Evolutionary conservation across 1,140 invertebrate genomes (phyloP).

Genomic region (Palaemon carinicauda): DNA sequence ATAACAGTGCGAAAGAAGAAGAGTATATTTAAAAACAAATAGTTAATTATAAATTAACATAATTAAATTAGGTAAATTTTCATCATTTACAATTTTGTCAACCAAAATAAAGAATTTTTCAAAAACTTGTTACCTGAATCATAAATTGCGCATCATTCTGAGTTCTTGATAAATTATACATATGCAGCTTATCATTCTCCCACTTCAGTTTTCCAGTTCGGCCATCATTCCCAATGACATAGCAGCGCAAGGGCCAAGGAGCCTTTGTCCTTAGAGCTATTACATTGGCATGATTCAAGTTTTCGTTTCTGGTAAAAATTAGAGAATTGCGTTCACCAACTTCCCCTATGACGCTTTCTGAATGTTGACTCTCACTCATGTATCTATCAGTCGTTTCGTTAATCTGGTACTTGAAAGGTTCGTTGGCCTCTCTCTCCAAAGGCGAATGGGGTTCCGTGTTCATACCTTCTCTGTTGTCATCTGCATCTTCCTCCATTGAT

Average conservation of each 20-base stretch:
- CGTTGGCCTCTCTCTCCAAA: too few species aligned
- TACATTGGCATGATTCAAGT: neutral
- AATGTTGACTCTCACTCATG: too few species aligned
- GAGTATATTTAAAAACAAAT: too few species aligned
- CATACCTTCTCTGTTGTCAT: too few species aligned
- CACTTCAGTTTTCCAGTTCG: neutral
- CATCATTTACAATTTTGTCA: too few species aligned
- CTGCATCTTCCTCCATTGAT: neutral
- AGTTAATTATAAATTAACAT: too few species aligned
- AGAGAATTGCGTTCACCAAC: neutral
- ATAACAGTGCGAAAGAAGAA: too few species aligned
- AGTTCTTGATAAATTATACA: neutral
- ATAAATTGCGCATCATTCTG: neutral
- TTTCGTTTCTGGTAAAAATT: neutral
- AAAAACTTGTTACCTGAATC: neutral
- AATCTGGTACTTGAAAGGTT: too few species aligned
- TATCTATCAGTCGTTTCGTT: too few species aligned
- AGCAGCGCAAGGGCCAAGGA: neutral
- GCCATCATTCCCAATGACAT: neutral
- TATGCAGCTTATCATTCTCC: neutral
- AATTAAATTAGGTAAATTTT: too few species aligned
- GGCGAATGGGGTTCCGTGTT: too few species aligned
- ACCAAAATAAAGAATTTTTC: too few species aligned
- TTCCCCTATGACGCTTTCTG: neutral
- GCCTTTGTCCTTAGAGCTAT: neutral